Conservation (phyloP, 1,140 invertebrate genomes). For the Bombus sibiricus region DNA sequence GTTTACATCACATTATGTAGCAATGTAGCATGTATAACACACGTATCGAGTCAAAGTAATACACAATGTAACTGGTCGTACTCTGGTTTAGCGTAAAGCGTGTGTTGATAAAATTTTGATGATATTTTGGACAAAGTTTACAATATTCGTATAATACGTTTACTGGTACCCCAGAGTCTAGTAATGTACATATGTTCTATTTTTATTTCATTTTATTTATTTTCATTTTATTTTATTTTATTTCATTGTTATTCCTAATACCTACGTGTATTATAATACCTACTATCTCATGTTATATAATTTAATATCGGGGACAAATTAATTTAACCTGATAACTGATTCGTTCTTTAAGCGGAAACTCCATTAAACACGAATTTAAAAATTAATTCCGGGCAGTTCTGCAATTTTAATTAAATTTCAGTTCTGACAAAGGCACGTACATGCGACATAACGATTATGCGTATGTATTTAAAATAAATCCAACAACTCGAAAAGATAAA, state of each 20-base stretch:
- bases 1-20: constrained; percentile 28
- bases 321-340: too few species aligned
- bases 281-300: too few species aligned
- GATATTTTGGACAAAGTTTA: neutral
- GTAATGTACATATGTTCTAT: too few species aligned
- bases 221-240: too few species aligned
- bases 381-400: neutral
- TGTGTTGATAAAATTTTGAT: neutral
- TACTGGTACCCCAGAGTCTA: too few species aligned
- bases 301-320: too few species aligned
- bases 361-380: neutral
- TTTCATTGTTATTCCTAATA: neutral
- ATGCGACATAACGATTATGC: neutral
- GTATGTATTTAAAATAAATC: neutral
- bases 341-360: neutral
- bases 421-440: neutral
- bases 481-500: neutral
- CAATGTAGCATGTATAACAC: neutral
- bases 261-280: too few species aligned
- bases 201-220: too few species aligned
- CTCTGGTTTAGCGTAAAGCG: neutral
- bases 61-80: neutral
- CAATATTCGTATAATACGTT: neutral
- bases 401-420: neutral
- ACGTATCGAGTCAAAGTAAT: neutral